These are phyloP conservation scores for Zootermopsis nevadensis DNA, from an alignment of 2,888 invertebrate species.

Conservation along the genomic window DNA sequence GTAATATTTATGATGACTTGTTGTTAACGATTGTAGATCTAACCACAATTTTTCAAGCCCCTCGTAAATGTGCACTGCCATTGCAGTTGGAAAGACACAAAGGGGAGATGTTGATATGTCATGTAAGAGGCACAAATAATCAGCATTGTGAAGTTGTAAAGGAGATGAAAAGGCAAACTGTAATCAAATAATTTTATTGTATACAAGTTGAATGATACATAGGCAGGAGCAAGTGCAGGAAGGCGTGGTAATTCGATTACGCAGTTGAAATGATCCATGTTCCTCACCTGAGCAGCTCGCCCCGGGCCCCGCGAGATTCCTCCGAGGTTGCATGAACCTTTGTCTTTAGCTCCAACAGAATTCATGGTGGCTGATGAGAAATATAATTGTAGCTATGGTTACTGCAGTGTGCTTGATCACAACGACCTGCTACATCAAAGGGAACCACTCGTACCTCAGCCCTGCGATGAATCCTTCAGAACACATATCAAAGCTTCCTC, in stretches of 20 bases:
- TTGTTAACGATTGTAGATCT: too few relatives aligned
- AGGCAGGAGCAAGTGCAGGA: neutral
- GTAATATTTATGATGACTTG: too few relatives aligned
- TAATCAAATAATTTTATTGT: constrained; percentile 1
- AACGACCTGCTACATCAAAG: neutral
- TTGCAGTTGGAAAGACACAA: too few relatives aligned
- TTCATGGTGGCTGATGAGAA: constrained; percentile 18
- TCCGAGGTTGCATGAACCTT: constrained; percentile 44
- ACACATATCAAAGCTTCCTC: too few relatives aligned
- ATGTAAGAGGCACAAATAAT: too few relatives aligned
- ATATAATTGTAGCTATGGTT: neutral
- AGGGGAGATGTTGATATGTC: too few relatives aligned
- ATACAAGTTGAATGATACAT: neutral
- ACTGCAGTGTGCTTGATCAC: neutral
- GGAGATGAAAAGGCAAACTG: too few relatives aligned
- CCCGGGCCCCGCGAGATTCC: constrained; percentile 21
- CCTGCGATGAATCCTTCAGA: too few relatives aligned
- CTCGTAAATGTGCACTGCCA: too few relatives aligned
- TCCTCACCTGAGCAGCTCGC: neutral
- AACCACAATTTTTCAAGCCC: too few relatives aligned
- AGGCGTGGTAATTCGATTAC: constrained; percentile 47
- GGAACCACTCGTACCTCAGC: neutral
- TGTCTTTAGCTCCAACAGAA: constrained; percentile 36
- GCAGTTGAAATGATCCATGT: constrained; percentile 49
- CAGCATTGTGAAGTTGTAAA: too few relatives aligned